Evolutionary conservation across 2,888 invertebrate genomes (phyloP).

Genomic region (Drosophila rubida): DNA sequence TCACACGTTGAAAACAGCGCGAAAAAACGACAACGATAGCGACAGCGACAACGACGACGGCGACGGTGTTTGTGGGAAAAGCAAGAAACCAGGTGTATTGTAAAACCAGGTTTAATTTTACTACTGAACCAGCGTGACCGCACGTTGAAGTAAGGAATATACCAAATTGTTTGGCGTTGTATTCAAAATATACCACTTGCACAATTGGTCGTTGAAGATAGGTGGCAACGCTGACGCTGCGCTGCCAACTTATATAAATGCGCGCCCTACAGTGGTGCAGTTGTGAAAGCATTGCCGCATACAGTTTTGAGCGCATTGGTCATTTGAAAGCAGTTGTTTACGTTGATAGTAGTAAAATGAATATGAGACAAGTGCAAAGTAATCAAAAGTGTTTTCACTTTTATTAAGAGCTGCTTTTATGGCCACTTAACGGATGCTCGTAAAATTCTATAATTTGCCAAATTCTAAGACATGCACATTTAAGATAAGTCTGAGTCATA

Average conservation of each 20-base stretch:
- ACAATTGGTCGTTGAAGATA: slow-evolving; percentile 2
- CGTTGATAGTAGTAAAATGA: background rate
- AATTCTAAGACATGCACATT: slow-evolving; percentile 11
- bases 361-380: slow-evolving; percentile 9
- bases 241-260: slow-evolving; percentile 36
- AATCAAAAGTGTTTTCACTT: slow-evolving; percentile 31
- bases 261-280: slow-evolving; percentile 43
- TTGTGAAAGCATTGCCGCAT: slow-evolving; percentile 35
- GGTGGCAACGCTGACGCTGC: slow-evolving; percentile 16
- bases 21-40: slow-evolving; percentile 27
- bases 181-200: slow-evolving; percentile 22
- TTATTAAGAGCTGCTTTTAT: slow-evolving; percentile 36
- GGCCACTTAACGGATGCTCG: slow-evolving; percentile 23
- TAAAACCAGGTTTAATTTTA: slow-evolving; percentile 63
- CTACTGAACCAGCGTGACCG: slow-evolving; percentile 37
- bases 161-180: no score
- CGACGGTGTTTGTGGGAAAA: slow-evolving; percentile 37
- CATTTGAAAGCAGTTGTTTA: slow-evolving; percentile 35
- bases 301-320: slow-evolving; percentile 22
- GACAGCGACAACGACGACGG: slow-evolving; percentile 28
- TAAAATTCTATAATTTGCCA: slow-evolving; percentile 11
- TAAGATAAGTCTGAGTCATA: slow-evolving; percentile 9
- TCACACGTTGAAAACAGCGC: slow-evolving; percentile 49
- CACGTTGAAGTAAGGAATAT: background rate
- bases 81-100: slow-evolving; percentile 50